A percentile compares a stretch with the other conserved stretches of the same genome.
Evolutionary conservation across 1,140 invertebrate species (phyloP).

Genomic region (Papilio xuthus): DNA sequence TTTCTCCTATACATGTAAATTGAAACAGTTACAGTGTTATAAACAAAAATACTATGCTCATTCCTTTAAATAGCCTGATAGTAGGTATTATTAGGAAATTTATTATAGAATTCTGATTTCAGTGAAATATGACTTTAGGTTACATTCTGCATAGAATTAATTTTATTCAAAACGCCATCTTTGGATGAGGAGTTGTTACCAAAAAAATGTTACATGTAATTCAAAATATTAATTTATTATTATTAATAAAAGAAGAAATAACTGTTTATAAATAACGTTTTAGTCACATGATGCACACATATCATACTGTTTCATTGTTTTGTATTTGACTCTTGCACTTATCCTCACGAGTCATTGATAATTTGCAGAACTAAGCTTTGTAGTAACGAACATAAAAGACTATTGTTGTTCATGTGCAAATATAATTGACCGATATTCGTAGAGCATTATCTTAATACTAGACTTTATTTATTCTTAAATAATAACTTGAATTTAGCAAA

Average conservation of each 20-base stretch:
- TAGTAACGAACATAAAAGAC: neutral
- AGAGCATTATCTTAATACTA: neutral
- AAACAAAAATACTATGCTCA: too few species aligned
- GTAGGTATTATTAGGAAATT: too few species aligned
- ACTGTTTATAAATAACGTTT: neutral
- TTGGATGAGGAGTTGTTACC: too few species aligned
- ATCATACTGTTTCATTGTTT: neutral
- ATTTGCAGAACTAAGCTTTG: neutral
- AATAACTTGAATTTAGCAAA: neutral
- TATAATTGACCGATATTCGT: neutral
- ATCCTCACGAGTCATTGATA: neutral
- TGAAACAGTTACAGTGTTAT: too few species aligned
- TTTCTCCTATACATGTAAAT: too few species aligned
- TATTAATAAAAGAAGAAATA: neutral
- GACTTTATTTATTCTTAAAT: neutral
- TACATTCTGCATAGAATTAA: too few species aligned
- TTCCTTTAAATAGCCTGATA: too few species aligned
- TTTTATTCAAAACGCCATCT: too few species aligned
- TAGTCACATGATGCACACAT: neutral
- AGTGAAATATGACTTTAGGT: too few species aligned
- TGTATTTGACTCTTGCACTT: constrained; percentile 3
- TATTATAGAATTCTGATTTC: too few species aligned
- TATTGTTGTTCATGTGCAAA: neutral
- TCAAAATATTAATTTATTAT: neutral
- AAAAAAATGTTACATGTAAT: too few species aligned